Evolutionary conservation across 2,888 invertebrate genomes (phyloP).

Genomic region (Lapara coniferarum): DNA sequence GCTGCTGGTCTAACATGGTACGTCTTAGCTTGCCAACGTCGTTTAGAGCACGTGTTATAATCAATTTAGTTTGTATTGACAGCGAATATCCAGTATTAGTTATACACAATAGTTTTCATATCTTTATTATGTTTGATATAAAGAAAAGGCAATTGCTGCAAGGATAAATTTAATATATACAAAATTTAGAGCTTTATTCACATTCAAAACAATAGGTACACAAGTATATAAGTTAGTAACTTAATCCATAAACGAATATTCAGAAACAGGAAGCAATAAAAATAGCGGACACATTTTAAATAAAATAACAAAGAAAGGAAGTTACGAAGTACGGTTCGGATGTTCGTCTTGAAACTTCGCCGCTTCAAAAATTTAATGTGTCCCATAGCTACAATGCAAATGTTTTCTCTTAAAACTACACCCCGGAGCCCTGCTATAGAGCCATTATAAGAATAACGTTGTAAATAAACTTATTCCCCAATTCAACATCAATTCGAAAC

Average conservation of each 20-base stretch:
- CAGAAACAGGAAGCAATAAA: background rate
- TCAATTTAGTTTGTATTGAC: background rate
- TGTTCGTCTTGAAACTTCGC: slow-evolving; percentile 42
- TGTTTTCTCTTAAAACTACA: slow-evolving; percentile 68
- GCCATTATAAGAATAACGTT: slow-evolving; percentile 71
- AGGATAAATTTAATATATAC: background rate
- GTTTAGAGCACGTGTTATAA: too few species aligned
- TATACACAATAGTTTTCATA: background rate
- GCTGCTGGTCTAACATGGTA: slow-evolving; percentile 28
- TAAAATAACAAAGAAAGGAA: slow-evolving; percentile 38
- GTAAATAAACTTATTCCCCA: slow-evolving; percentile 65
- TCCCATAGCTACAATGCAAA: slow-evolving; percentile 75
- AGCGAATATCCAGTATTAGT: background rate
- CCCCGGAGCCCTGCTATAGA: slow-evolving; percentile 63
- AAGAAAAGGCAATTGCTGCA: background rate
- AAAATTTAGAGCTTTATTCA: too few species aligned
- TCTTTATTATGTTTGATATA: background rate
- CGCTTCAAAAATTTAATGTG: slow-evolving; percentile 66
- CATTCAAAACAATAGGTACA: too few species aligned
- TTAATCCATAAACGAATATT: background rate
- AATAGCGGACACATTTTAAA: background rate
- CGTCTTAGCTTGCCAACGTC: slow-evolving; percentile 27
- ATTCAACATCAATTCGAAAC: slow-evolving; percentile 53
- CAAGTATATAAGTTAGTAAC: background rate
- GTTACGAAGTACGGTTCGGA: slow-evolving; percentile 54